A percentile compares a stretch with the other conserved stretches of the same genome.
Evolutionary conservation across 2,888 invertebrate species (phyloP).

Genomic region (Copidosoma aretas): DNA sequence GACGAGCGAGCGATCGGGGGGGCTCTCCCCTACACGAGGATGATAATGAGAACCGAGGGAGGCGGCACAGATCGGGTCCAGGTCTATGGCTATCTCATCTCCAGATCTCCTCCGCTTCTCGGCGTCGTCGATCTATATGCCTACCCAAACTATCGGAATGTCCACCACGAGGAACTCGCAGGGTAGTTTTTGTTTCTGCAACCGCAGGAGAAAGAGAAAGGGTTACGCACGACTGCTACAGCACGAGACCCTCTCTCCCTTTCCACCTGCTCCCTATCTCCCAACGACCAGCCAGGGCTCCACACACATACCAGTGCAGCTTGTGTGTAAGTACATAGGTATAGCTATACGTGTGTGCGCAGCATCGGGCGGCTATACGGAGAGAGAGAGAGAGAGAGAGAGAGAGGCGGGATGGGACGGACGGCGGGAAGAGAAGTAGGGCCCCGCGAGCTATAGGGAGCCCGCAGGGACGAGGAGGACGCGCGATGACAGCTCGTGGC

Average conservation of each 20-base stretch:
- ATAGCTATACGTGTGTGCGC: neutral
- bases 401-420: constrained; percentile 16
- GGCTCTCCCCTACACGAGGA: constrained; percentile 13
- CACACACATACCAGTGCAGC: neutral
- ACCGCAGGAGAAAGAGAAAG: constrained; percentile 3
- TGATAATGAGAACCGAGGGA: constrained; percentile 32
- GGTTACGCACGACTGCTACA: constrained; percentile 2
- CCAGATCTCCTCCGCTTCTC: neutral
- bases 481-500: constrained; percentile 63
- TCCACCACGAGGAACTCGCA: neutral
- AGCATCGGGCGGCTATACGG: neutral
- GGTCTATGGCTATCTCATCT: neutral
- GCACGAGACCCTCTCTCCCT: too few species aligned
- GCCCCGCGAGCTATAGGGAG: constrained; percentile 12
- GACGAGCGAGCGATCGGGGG: neutral
- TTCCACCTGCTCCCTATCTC: too few species aligned
- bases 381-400: constrained; percentile 27
- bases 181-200: neutral
- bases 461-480: constrained; percentile 48
- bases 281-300: neutral
- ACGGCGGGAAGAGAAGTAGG: neutral
- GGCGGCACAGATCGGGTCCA: neutral
- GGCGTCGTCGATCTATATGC: neutral
- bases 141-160: neutral
- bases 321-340: neutral